Evolutionary conservation across 1,140 invertebrate genomes (phyloP), one percentile per base, ranked within the genome.

Genomic region (Zophobas atratus): DNA sequence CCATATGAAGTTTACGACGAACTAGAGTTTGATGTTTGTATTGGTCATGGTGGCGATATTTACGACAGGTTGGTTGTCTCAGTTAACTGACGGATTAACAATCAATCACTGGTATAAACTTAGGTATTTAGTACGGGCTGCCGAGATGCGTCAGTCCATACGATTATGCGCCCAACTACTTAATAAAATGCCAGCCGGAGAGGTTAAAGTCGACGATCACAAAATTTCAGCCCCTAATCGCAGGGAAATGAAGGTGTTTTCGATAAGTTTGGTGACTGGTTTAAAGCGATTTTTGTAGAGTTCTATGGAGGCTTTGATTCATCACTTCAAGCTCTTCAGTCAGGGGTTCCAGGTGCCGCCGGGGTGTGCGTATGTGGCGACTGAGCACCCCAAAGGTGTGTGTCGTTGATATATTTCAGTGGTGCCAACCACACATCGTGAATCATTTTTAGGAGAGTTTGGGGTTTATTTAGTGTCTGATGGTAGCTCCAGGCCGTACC

Each of bases 1-100:
- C 96, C 96, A 0, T 97, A 97, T 84, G 96, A 97, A 86, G 93
- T 92, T 35, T 97, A 97, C 83, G 92, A 94, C 79, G 86, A 93
- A 79, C 89, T 97, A 36, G 94, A 97, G 1, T 97, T 97, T 87
- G 94, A 98, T 87, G 90, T 97, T 3, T 93, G 93, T 1, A 89
- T 97, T 60, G 96, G 96, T 20, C 89, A 86, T 4, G 93, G 94
- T 81, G 96, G 96, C 20, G 96, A 97, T 84, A 94, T 92, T 82
- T 97, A 96, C 82, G 96, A 98, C 87, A 67, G 91, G 90, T 79
- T 82, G 32, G 39, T 49, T 72, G 43, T 34, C 36, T 73, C 20
- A 20, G 20, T 20, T 20, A 20, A 20, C 20, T 20, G 20, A 20
- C 20, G 20, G 20, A 20, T 20, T 20, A 20, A 20, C 20, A 20